Base-by-base conservation (phyloP, 2,797 vertebrate species). In the Tiaroga cobitis region DNA sequence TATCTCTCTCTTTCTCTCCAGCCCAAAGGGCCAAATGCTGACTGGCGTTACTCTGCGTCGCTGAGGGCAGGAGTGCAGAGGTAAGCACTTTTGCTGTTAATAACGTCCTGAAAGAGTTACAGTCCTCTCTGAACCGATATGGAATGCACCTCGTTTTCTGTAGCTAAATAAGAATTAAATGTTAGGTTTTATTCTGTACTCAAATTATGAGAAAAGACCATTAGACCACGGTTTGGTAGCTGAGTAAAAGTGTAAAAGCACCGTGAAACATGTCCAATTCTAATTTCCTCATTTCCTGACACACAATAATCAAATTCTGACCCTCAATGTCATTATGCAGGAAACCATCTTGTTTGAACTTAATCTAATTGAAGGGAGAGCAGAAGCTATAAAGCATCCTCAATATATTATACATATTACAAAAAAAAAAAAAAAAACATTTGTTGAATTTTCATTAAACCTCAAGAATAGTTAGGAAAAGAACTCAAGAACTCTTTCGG, bases 1-100 rank as follows among this genome's bases (percentile, higher is more conserved):
- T 86, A 54, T 82, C 84, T 87, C 80, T 86, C 49, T 56, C 87
- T 84, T 51, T 34, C 82, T 79, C 63, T 86, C 83, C 94, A 99
- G 98, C 97, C 97, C 75, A 98, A 98, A 94, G 97, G 97, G 83
- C 97, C 97, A 73, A 97, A 99, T 93, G 97, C 98, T 95, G 98
- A 99, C 93, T 99, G 98, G 98, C 96, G 98, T 92, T 99, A 99
- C 93, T 99, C 98, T 90, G 98, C 98, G 5, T 99, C 98, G 89
- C 95, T 99, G 91, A 97, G 97, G 95, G 96, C 97, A 90, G 98
- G 97, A 93, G 94, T 99, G 95, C 97, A 99, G 93, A 97, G 98
- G 98, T 99, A 95, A 95, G 95, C 92, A 92, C 82, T 93, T 94
- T 91, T 75, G 73, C 86, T 51, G 13, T 68, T 83, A 43, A 29